A percentile compares a stretch with the other conserved stretches of the same genome.
Evolutionary conservation across 2,113 vertebrate species (phyloP).

Genomic region (Mormyrus lacerda): DNA sequence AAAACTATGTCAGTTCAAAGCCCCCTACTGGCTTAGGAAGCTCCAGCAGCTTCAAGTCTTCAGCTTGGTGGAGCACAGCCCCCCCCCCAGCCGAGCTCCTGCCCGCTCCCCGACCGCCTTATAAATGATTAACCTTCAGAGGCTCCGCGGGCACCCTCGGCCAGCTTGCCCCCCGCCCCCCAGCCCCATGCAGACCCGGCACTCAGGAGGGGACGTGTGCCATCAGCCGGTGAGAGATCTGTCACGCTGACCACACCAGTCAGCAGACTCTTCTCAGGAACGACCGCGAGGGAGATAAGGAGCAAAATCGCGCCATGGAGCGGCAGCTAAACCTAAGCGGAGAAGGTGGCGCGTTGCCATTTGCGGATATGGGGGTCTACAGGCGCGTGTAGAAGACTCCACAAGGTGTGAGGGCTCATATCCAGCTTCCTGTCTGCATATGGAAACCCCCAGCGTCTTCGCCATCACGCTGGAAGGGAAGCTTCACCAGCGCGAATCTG

Average conservation of each 20-base stretch:
- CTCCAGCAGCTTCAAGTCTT: too few species aligned
- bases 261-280: not conserved
- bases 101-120: not conserved
- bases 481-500: not conserved
- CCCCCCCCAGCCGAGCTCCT: not conserved
- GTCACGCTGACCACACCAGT: not conserved
- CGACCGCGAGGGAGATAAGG: not conserved
- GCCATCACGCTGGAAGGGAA: not conserved
- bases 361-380: not conserved
- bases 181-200: not conserved
- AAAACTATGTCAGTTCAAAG: not conserved
- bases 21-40: not conserved
- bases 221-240: not conserved
- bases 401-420: not conserved
- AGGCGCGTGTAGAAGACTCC: not conserved
- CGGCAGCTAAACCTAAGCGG: not conserved
- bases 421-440: not conserved
- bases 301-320: not conserved
- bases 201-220: not conserved
- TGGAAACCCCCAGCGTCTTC: not conserved
- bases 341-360: not conserved
- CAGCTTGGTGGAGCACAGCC: not conserved
- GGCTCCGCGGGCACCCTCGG: not conserved
- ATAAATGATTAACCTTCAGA: slow-evolving; percentile 25
- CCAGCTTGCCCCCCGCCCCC: not conserved